phyloP scores from a whole-genome alignment of 2,113 vertebrate species.

The Cettia cetti region DNA sequence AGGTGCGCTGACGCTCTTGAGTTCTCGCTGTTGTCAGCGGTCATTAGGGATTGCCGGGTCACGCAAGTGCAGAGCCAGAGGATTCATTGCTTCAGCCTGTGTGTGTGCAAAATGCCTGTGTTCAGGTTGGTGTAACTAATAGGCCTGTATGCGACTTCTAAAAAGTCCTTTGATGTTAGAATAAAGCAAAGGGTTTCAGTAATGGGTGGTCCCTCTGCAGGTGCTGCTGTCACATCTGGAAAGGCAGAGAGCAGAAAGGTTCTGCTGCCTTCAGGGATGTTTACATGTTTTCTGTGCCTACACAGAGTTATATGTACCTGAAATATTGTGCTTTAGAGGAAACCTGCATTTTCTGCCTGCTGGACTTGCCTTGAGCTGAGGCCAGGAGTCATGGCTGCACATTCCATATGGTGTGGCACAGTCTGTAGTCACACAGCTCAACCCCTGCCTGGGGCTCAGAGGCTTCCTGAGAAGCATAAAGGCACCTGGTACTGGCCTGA shows the following conservation, averaged over 20 bases:
- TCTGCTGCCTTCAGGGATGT: not conserved
- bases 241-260: not conserved
- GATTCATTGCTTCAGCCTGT: not conserved
- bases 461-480: not conserved
- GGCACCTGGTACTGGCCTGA: not conserved
- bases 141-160: not conserved
- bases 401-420: fast-evolving
- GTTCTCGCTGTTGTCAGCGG: not conserved
- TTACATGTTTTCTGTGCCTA: not conserved
- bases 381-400: not conserved
- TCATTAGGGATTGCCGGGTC: not conserved
- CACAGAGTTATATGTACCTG: fast-evolving
- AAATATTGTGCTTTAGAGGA: not conserved
- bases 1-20: too few species aligned
- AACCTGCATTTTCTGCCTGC: not conserved
- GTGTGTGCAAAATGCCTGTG: not conserved
- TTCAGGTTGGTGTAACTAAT: fast-evolving
- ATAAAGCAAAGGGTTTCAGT: not conserved
- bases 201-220: not conserved
- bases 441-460: not conserved
- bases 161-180: not conserved
- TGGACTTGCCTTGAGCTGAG: not conserved
- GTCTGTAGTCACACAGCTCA: not conserved
- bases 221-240: not conserved
- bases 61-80: not conserved